A percentile compares a stretch with the other conserved stretches of the same genome.
Conservation (phyloP, 2,113 vertebrate species). For the Chloropsis cyanopogon region DNA sequence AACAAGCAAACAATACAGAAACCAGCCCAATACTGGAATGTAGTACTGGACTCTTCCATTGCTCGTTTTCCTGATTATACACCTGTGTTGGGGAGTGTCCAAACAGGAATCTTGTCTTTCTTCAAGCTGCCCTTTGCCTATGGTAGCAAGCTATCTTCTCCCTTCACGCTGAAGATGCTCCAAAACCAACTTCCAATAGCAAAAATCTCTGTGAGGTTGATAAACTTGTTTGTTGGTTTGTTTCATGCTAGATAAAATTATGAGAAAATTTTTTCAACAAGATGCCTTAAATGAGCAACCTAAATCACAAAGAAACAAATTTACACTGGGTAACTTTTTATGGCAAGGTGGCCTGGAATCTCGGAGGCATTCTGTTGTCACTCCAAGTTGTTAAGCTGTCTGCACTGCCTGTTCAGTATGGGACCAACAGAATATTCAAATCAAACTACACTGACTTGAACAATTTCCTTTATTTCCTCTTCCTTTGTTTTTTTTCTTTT, state of each 20-base stretch:
- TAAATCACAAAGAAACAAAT: neutral
- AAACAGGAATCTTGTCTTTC: neutral
- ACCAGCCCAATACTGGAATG: constrained; percentile 51
- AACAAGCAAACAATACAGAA: constrained; percentile 20
- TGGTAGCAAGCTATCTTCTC: neutral
- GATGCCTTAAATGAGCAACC: constrained; percentile 60
- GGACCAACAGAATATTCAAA: constrained; percentile 23
- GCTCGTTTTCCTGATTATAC: neutral
- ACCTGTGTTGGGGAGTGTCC: neutral
- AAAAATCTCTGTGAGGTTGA: constrained; percentile 14
- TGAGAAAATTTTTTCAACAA: neutral
- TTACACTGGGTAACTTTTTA: constrained; percentile 41
- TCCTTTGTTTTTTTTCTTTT: neutral
- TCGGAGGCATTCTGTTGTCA: neutral
- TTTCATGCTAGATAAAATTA: neutral
- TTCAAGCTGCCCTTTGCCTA: neutral
- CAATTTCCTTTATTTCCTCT: neutral
- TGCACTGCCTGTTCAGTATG: constrained; percentile 31
- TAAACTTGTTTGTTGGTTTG: neutral
- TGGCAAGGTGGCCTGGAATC: neutral
- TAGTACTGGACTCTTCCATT: neutral
- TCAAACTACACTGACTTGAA: constrained; percentile 26
- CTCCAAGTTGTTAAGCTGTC: neutral
- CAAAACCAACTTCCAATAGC: constrained; percentile 11
- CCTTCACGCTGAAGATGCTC: constrained; percentile 28